A percentile compares a stretch with the other conserved stretches of the same genome.
Evolutionary conservation across 1,140 invertebrate species (phyloP).

Genomic region (Sesamia nonagrioides): DNA sequence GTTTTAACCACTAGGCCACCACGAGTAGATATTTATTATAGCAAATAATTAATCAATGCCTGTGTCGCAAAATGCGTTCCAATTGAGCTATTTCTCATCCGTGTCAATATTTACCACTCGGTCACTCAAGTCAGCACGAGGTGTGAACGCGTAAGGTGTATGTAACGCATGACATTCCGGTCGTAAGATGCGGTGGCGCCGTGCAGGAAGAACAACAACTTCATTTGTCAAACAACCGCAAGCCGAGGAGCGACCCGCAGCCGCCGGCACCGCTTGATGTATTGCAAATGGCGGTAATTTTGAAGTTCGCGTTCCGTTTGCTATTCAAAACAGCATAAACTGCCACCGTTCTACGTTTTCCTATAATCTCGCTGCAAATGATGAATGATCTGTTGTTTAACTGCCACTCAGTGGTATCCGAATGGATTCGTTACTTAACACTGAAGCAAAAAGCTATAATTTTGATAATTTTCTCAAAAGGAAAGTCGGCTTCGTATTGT

Average conservation of each 20-base stretch:
- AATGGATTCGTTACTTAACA: conserved; percentile 50
- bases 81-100: conserved; percentile 31
- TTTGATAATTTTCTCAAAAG: conserved; percentile 47
- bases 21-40: conserved; percentile 13
- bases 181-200: conserved; percentile 63
- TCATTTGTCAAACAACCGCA: conserved; percentile 84
- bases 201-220: conserved; percentile 62
- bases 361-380: conserved; percentile 68
- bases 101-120: conserved; percentile 5
- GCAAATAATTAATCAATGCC: conserved; percentile 25
- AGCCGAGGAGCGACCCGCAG: conserved; percentile 54
- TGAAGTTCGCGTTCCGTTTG: conserved; percentile 73
- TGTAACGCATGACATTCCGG: conserved; percentile 53
- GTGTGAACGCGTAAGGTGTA: conserved; percentile 14
- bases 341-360: conserved; percentile 60
- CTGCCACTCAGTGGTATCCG: conserved; percentile 49
- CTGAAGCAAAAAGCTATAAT: conserved; percentile 49
- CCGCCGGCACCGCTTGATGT: conserved; percentile 67
- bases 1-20: too few species aligned
- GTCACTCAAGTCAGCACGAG: not conserved
- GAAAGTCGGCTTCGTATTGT: conserved; percentile 2
- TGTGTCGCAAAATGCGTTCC: not conserved
- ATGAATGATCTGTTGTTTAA: conserved; percentile 68
- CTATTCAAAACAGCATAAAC: conserved; percentile 64
- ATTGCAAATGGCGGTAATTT: conserved; percentile 79